phyloP scores from a whole-genome alignment of 2,797 vertebrate genomes.

The Rhinichthys osculus region DNA sequence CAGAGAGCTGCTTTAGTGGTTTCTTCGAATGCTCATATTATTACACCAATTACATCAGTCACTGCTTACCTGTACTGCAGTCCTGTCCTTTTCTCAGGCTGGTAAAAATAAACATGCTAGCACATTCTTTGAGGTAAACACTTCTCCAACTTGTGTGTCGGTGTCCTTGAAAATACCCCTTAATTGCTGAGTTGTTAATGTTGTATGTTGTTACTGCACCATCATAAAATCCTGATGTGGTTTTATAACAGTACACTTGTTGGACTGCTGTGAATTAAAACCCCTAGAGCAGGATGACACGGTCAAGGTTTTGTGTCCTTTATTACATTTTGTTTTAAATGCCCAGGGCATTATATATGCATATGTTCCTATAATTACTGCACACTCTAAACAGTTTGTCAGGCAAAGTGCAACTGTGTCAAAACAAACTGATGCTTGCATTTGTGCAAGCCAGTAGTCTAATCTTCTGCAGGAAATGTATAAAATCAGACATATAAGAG shows the following conservation, averaged over 20 bases:
- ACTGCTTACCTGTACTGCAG: not conserved
- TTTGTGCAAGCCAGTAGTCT: not conserved
- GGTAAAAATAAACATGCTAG: not conserved
- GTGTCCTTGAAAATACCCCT: not conserved
- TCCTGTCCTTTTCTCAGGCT: not conserved
- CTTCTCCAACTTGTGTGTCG: not conserved
- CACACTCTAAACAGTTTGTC: not conserved
- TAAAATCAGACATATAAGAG: not conserved
- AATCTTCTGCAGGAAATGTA: not conserved
- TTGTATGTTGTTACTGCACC: slow-evolving; percentile 2
- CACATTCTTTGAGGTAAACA: not conserved
- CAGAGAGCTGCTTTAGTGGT: not conserved
- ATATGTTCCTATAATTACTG: not conserved
- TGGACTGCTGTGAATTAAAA: slow-evolving; percentile 14
- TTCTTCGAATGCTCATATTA: slow-evolving; percentile 1
- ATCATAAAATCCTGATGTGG: not conserved
- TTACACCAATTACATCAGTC: not conserved
- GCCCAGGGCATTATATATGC: not conserved
- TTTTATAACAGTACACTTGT: not conserved
- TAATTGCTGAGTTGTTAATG: not conserved
- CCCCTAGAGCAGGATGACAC: not conserved
- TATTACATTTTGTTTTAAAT: not conserved
- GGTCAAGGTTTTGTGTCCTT: not conserved
- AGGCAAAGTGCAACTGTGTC: not conserved
- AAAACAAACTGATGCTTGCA: not conserved